Conservation (phyloP, 23 tunicate species). For the Ascidia mentula region DNA sequence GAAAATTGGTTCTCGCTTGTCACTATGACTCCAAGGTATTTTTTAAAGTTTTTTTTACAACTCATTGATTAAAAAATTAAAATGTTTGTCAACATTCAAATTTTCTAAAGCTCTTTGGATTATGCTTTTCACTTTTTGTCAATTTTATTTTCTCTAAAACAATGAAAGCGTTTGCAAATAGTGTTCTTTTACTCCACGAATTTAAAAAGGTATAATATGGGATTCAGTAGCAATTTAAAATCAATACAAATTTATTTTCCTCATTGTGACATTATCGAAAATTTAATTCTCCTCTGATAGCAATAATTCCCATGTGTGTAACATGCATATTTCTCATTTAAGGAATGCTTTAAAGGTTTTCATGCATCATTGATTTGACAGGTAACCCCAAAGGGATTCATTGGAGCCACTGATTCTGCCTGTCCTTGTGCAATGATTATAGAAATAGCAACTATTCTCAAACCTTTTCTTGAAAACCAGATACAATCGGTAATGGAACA, state of each 20-base stretch:
- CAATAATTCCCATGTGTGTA: background rate
- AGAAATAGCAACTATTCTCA: constrained; percentile 68
- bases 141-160: too few relatives aligned
- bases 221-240: too few relatives aligned
- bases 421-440: constrained; percentile 97
- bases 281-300: background rate
- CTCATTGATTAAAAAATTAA: too few relatives aligned
- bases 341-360: background rate
- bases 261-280: too few relatives aligned
- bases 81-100: too few relatives aligned
- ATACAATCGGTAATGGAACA: constrained; percentile 16
- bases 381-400: constrained; percentile 43
- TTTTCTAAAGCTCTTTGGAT: too few relatives aligned
- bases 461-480: constrained; percentile 11
- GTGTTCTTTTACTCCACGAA: too few relatives aligned
- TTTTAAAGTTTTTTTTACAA: background rate
- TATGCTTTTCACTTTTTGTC: too few relatives aligned
- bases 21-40: constrained; percentile 93
- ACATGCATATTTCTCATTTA: background rate
- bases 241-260: too few relatives aligned
- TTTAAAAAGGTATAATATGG: too few relatives aligned
- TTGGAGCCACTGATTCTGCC: constrained; percentile 97
- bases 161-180: too few relatives aligned
- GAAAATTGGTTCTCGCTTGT: constrained; percentile 92
- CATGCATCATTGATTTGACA: constrained; percentile 6